Percentiles rank a stretch among this genome's conserved stretches.
Conservation (phyloP, 2,888 invertebrate genomes). For the Sphaerophoria rueppellii region DNA sequence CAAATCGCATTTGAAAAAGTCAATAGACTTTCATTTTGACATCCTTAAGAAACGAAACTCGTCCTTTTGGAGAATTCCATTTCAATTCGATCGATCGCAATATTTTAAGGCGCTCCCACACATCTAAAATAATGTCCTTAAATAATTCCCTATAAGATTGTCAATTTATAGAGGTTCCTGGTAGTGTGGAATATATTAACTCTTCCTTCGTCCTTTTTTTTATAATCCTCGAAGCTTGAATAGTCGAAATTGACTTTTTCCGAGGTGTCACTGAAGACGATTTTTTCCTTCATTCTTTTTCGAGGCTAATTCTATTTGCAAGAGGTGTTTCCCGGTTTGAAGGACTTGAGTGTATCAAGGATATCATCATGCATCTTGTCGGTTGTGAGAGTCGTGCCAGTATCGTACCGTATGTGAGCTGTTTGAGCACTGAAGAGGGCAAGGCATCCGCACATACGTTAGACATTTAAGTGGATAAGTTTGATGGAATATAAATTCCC, state of each 20-base stretch:
- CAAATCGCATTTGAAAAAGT: constrained; percentile 47
- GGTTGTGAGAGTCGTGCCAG: background rate
- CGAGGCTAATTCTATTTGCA: constrained; percentile 58
- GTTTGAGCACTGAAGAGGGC: background rate
- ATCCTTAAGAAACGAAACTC: constrained; percentile 11
- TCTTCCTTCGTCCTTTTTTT: constrained; percentile 20
- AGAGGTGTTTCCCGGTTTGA: constrained; percentile 35
- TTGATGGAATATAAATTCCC: constrained; percentile 63
- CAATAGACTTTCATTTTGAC: constrained; percentile 54
- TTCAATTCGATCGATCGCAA: constrained; percentile 33
- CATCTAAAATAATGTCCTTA: constrained; percentile 60
- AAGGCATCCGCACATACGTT: constrained; percentile 46
- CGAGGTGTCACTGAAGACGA: background rate
- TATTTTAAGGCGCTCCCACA: constrained; percentile 50
- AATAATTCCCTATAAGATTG: constrained; percentile 55
- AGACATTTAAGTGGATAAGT: constrained; percentile 64
- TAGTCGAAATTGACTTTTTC: constrained; percentile 28
- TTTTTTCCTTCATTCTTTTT: background rate
- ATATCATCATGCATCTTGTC: constrained; percentile 33
- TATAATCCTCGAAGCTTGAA: constrained; percentile 13
- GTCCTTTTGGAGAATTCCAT: constrained; percentile 5
- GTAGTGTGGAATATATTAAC: constrained; percentile 42
- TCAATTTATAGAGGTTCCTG: constrained; percentile 28
- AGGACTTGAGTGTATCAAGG: constrained; percentile 64
- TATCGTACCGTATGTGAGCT: no score